phyloP scores from a whole-genome alignment of 2,888 invertebrate genomes.

The Napeogenes sylphis region DNA sequence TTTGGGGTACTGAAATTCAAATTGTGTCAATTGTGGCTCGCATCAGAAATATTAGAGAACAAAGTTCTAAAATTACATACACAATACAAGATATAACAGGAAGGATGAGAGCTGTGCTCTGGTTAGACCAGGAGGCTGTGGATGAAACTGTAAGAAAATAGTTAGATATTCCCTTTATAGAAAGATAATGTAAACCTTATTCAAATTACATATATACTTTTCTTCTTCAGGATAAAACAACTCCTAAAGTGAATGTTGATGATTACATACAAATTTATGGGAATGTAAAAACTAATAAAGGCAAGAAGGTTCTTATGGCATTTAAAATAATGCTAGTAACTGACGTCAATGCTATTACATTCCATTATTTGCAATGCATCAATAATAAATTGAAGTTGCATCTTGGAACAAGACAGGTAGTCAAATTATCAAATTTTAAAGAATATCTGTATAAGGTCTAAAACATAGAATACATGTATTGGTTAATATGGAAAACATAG shows the following conservation, averaged over 20 bases:
- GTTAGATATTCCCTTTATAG: constrained; percentile 5
- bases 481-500: no score
- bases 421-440: not conserved
- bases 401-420: constrained; percentile 69
- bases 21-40: constrained; percentile 67
- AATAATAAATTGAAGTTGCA: constrained; percentile 73
- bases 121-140: constrained; percentile 71
- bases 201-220: not conserved
- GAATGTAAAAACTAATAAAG: constrained; percentile 71
- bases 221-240: constrained; percentile 61
- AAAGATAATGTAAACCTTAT: not conserved
- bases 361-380: constrained; percentile 72
- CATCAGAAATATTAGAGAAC: constrained; percentile 63
- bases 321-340: constrained; percentile 69
- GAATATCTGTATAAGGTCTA: no score
- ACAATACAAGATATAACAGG: constrained; percentile 74
- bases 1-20: constrained; percentile 74
- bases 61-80: constrained; percentile 73
- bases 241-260: constrained; percentile 71
- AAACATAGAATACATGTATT: no score
- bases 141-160: constrained; percentile 62
- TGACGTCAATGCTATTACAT: constrained; percentile 72
- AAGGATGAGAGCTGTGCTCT: constrained; percentile 69
- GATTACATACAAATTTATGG: constrained; percentile 71
- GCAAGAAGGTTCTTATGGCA: constrained; percentile 69